These are phyloP conservation scores for Acridotheres tristis DNA, from an alignment of 2,797 vertebrate genomes.

Conservation along the genomic window DNA sequence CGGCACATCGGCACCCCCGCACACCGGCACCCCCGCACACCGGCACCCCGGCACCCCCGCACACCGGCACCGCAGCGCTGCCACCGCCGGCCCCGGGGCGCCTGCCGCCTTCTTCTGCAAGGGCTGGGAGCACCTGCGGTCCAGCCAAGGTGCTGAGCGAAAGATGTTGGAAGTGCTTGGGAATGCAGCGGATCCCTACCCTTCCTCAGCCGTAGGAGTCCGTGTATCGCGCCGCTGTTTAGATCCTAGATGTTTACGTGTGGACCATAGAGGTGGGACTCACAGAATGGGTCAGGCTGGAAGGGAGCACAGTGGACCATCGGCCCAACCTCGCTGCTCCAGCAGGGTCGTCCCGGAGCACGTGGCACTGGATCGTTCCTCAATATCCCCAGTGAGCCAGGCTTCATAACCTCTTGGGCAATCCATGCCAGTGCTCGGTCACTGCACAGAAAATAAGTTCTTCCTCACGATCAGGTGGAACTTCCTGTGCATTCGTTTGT, in stretches of 20 bases:
- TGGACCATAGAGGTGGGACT: no score
- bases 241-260: rapidly evolving
- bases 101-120: rapidly evolving
- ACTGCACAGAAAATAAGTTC: neutral
- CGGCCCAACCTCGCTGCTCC: neutral
- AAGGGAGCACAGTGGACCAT: neutral
- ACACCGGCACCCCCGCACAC: no score
- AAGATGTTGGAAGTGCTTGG: rapidly evolving
- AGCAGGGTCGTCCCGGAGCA: neutral
- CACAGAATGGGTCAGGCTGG: neutral
- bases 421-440: no score
- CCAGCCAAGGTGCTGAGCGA: neutral
- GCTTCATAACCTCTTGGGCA: neutral
- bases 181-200: rapidly evolving
- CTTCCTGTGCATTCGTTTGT: neutral
- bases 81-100: no score
- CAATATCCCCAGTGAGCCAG: no score
- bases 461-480: neutral
- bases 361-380: no score
- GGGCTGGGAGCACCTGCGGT: rapidly evolving
- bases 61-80: rapidly evolving
- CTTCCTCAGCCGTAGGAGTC: neutral
- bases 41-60: no score
- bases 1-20: no score
- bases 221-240: rapidly evolving